These are phyloP conservation scores for Herminia tarsipennalis DNA, from an alignment of 2,888 invertebrate genomes.

Conservation along the genomic window DNA sequence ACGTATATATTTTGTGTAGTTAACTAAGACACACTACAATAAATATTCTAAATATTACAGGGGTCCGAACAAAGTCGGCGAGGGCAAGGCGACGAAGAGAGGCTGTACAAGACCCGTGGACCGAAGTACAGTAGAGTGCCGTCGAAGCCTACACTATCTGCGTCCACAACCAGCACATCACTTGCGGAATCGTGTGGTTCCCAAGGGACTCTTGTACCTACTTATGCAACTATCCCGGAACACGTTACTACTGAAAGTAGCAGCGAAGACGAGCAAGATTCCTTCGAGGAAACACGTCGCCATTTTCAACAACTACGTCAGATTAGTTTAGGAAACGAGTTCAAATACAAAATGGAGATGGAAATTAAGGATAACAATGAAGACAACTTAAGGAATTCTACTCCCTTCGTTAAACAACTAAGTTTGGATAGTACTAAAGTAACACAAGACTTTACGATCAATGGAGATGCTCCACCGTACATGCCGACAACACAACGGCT, in stretches of 20 bases:
- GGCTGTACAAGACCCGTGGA: constrained; percentile 70
- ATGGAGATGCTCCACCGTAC: constrained; percentile 77
- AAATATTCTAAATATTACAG: constrained; percentile 57
- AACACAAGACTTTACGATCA: constrained; percentile 77
- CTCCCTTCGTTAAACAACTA: constrained; percentile 87
- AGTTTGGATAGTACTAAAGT: constrained; percentile 86
- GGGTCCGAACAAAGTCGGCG: constrained; percentile 75
- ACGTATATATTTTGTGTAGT: constrained; percentile 8
- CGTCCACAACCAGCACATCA: constrained; percentile 87
- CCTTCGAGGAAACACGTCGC: constrained; percentile 84
- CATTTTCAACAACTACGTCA: constrained; percentile 87
- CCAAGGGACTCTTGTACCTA: constrained; percentile 75
- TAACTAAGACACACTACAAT: constrained; percentile 17
- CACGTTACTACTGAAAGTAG: constrained; percentile 77
- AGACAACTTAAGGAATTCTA: constrained; percentile 86
- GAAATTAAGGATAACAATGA: constrained; percentile 87
- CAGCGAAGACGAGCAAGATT: constrained; percentile 82
- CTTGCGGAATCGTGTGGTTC: constrained; percentile 83
- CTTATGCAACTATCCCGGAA: constrained; percentile 77
- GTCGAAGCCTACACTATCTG: constrained; percentile 81
- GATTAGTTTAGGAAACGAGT: constrained; percentile 87
- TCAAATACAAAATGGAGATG: constrained; percentile 87
- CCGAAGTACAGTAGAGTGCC: constrained; percentile 82
- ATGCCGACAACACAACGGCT: constrained; percentile 84
- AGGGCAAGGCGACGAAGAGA: constrained; percentile 78